phyloP scores from a whole-genome alignment of 2,888 invertebrate species.

The Belgica antarctica region DNA sequence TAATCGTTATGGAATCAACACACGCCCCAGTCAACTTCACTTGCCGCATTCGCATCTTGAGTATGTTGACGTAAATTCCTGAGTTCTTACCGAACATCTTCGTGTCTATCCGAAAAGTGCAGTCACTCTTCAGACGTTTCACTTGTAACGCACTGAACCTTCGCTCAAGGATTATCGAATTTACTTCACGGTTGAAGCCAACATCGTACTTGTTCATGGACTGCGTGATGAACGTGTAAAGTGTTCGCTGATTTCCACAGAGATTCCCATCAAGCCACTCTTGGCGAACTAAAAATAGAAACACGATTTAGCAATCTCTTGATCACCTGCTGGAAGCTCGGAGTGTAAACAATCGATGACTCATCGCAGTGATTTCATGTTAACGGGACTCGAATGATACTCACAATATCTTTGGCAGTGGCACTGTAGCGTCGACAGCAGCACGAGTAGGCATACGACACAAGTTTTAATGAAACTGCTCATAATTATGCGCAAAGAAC shows the following conservation, averaged over 20 bases:
- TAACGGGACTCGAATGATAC: background rate
- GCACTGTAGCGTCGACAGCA: background rate
- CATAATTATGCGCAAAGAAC: constrained; percentile 15
- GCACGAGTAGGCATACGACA: background rate
- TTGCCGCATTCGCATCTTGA: constrained; percentile 33
- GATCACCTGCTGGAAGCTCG: background rate
- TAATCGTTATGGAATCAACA: constrained; percentile 30
- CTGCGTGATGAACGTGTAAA: constrained; percentile 2
- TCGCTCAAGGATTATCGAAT: constrained; percentile 6
- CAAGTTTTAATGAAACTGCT: background rate
- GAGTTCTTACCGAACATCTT: background rate
- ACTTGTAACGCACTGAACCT: constrained; percentile 10
- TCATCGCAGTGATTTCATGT: background rate
- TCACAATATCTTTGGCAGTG: constrained; percentile 22
- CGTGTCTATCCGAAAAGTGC: constrained; percentile 24
- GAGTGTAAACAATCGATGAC: background rate
- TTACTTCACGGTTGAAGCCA: background rate
- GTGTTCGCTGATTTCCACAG: background rate
- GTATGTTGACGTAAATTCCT: constrained; percentile 40
- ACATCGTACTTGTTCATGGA: constrained; percentile 39
- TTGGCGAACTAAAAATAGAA: background rate
- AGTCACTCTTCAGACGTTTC: constrained; percentile 26
- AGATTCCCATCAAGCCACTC: background rate
- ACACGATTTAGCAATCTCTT: background rate
- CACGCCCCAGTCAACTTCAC: constrained; percentile 1